A percentile compares a stretch with the other conserved stretches of the same genome.
phyloP scores from a whole-genome alignment of 2,888 invertebrate species.

The Acleris sparsana region DNA sequence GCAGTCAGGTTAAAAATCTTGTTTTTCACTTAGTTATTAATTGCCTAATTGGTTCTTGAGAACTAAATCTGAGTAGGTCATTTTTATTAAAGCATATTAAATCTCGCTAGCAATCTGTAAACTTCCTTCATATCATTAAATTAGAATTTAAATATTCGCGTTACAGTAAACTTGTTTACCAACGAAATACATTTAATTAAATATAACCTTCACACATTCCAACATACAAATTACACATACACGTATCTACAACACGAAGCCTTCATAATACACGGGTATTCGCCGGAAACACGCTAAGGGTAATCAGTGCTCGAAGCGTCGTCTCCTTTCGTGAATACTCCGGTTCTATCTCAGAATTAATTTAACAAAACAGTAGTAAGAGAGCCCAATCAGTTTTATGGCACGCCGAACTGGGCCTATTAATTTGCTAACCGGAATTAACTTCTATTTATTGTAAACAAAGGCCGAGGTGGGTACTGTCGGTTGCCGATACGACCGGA shows the following conservation, averaged over 20 bases:
- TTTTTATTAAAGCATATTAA: no score
- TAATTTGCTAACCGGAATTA: conserved; percentile 39
- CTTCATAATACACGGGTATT: conserved; percentile 1
- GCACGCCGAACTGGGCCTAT: conserved; percentile 39
- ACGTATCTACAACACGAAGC: not conserved
- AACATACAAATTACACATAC: not conserved
- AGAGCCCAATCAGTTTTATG: conserved; percentile 45
- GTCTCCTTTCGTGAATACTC: conserved; percentile 8
- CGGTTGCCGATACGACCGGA: not conserved
- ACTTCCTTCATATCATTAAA: no score
- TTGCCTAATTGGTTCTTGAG: no score
- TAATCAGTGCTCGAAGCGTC: conserved; percentile 23
- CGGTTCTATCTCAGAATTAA: conserved; percentile 40
- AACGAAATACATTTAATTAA: not conserved
- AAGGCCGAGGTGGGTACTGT: conserved; percentile 33
- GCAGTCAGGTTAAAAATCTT: no score
- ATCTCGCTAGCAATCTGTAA: no score
- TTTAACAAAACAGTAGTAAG: conserved; percentile 46
- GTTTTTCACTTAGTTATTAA: no score
- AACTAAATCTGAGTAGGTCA: no score
- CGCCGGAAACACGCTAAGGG: conserved; percentile 10
- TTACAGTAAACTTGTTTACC: no score
- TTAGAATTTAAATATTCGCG: no score
- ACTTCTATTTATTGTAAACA: conserved; percentile 29
- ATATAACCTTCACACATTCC: conserved; percentile 1